A percentile compares a stretch with the other conserved stretches of the same genome.
These are phyloP conservation scores for Hippocampus mohnikei DNA, from an alignment of 2,113 vertebrate species.

Conservation along the genomic window DNA sequence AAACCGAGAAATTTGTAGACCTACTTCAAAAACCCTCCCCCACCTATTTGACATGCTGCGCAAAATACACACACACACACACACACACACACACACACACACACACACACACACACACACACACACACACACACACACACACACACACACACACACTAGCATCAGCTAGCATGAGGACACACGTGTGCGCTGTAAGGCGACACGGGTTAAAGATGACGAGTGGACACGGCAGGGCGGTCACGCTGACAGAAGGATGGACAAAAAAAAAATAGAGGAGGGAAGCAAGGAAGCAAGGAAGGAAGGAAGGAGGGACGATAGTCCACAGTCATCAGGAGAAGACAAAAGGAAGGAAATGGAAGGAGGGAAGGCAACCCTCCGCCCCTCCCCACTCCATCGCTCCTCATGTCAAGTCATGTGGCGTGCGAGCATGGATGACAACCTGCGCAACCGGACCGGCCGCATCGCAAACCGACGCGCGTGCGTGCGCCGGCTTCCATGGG, in stretches of 20 bases:
- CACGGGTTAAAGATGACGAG: constrained; percentile 59
- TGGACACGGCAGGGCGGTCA: constrained; percentile 51
- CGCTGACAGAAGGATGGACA: constrained; percentile 5
- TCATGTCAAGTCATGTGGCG: neutral
- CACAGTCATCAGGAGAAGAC: constrained; percentile 55
- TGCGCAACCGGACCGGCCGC: constrained; percentile 48
- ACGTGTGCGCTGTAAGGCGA: constrained; percentile 43
- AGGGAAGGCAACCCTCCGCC: constrained; percentile 47
- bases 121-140: constrained; percentile 1
- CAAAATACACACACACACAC: neutral
- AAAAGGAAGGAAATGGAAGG: constrained; percentile 61
- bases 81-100: neutral
- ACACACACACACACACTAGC: neutral
- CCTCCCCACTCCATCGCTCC: constrained; percentile 26
- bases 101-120: neutral
- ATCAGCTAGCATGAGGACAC: constrained; percentile 19
- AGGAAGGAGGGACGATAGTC: constrained; percentile 21
- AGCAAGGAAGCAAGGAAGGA: neutral
- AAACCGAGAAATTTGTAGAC: neutral
- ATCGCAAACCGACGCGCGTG: constrained; percentile 20
- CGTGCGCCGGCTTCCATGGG: neutral
- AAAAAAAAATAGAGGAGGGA: neutral
- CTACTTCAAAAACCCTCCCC: neutral
- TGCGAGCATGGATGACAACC: constrained; percentile 1
- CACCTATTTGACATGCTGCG: neutral